Percentiles rank a stretch among this genome's conserved stretches.
phyloP scores from a whole-genome alignment of 64 coral and sea anemone genomes.

The Anthopleura sola region DNA sequence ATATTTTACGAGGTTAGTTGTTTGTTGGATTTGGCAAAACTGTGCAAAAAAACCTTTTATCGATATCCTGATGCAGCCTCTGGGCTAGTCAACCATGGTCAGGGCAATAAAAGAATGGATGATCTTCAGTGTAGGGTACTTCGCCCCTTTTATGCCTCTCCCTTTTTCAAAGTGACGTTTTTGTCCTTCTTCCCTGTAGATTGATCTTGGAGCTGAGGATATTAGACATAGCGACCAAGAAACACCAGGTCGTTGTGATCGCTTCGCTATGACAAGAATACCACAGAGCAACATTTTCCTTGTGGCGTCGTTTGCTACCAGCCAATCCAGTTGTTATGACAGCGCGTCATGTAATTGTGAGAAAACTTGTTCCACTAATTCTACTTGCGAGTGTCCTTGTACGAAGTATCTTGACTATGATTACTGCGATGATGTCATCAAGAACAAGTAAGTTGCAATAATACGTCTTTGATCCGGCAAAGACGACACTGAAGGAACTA shows the following conservation, averaged over 20 bases:
- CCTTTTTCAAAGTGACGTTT: background rate
- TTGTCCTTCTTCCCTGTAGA: background rate
- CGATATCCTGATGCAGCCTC: no score
- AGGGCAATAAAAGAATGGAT: no score
- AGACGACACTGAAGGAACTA: no score
- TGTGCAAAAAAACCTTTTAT: no score
- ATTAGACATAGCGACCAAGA: background rate
- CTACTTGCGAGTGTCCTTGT: conserved; percentile 54
- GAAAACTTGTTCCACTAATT: background rate
- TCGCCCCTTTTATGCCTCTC: no score
- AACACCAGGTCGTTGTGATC: background rate
- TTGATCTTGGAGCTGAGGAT: background rate
- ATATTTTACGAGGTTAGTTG: conserved; percentile 51
- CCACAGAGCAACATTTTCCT: conserved; percentile 51
- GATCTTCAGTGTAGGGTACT: no score
- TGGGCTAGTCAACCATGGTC: no score
- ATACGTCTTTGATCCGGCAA: background rate
- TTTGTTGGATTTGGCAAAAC: background rate
- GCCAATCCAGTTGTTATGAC: conserved; percentile 4
- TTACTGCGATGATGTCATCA: conserved; percentile 24
- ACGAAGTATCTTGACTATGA: conserved; percentile 23
- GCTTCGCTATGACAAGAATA: conserved; percentile 18
- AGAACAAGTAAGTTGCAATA: background rate
- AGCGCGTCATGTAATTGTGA: conserved; percentile 7
- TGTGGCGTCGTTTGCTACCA: background rate